A percentile compares a stretch with the other conserved stretches of the same genome.
These are phyloP conservation scores for Hydropsyche betteni DNA, from an alignment of 2,888 invertebrate species.

Conservation along the genomic window DNA sequence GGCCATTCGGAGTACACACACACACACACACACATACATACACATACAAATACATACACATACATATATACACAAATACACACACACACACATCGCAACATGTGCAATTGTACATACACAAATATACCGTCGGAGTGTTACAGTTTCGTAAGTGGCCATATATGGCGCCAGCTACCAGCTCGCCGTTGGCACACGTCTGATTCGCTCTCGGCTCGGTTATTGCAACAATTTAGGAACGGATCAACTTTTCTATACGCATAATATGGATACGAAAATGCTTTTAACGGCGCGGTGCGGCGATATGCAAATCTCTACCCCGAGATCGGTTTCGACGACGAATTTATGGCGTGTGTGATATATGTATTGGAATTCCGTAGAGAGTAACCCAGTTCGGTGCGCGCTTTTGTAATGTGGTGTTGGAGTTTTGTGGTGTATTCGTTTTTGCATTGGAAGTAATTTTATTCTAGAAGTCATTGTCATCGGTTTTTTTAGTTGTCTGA, in stretches of 20 bases:
- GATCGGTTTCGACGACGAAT: neutral
- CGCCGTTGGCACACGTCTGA: constrained; percentile 27
- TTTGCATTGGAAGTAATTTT: neutral
- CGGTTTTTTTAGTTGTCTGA: neutral
- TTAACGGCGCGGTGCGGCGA: neutral
- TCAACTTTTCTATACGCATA: constrained; percentile 11
- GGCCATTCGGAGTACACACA: neutral
- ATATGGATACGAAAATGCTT: constrained; percentile 11
- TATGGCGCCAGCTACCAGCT: constrained; percentile 33
- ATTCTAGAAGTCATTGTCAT: constrained; percentile 6
- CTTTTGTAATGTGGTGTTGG: neutral
- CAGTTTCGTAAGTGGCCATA: constrained; percentile 23
- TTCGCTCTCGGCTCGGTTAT: constrained; percentile 8
- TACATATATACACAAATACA: neutral
- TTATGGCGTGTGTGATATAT: neutral
- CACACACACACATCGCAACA: neutral
- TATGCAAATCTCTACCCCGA: constrained; percentile 24
- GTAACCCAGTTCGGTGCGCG: constrained; percentile 4
- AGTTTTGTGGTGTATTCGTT: neutral
- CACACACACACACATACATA: too few relatives aligned
- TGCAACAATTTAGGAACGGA: constrained; percentile 35
- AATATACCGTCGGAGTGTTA: neutral
- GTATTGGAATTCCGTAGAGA: neutral
- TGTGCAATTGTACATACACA: neutral
- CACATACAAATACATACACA: neutral